Percentiles rank a stretch among this genome's conserved stretches.
Evolutionary conservation across 1,140 invertebrate genomes (phyloP).

Genomic region (Drosophila lini): DNA sequence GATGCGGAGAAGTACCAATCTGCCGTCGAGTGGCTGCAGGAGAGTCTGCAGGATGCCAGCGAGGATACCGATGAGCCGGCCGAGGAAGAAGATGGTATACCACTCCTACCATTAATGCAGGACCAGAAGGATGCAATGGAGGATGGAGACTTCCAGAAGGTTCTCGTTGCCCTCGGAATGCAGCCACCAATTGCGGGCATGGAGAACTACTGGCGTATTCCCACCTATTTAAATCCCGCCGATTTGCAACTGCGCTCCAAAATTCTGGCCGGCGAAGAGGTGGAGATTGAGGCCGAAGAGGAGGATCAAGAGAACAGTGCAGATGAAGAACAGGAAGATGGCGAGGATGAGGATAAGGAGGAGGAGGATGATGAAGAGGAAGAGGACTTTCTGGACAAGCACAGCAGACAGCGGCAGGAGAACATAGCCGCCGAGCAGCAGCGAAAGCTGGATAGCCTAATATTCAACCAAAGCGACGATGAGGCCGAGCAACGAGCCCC

Average conservation of each 20-base stretch:
- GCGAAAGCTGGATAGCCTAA: constrained; percentile 68
- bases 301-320: constrained; percentile 24
- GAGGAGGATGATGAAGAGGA: constrained; percentile 48
- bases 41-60: constrained; percentile 87
- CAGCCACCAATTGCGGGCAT: constrained; percentile 85
- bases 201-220: constrained; percentile 88
- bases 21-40: constrained; percentile 87
- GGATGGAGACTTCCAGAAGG: constrained; percentile 86
- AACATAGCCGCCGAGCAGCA: constrained; percentile 66
- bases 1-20: constrained; percentile 84
- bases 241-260: constrained; percentile 84
- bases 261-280: constrained; percentile 78
- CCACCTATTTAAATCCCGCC: constrained; percentile 84
- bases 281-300: constrained; percentile 43
- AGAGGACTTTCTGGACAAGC: constrained; percentile 77
- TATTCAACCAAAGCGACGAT: constrained; percentile 83
- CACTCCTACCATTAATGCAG: constrained; percentile 86
- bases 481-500: constrained; percentile 59
- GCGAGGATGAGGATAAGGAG: constrained; percentile 5
- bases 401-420: constrained; percentile 57
- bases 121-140: constrained; percentile 86
- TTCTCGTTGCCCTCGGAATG: constrained; percentile 86
- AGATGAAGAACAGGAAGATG: constrained; percentile 5
- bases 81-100: constrained; percentile 85
- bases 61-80: constrained; percentile 86